phyloP scores from a whole-genome alignment of 2,113 vertebrate genomes.

The Oostethus manadensis region DNA sequence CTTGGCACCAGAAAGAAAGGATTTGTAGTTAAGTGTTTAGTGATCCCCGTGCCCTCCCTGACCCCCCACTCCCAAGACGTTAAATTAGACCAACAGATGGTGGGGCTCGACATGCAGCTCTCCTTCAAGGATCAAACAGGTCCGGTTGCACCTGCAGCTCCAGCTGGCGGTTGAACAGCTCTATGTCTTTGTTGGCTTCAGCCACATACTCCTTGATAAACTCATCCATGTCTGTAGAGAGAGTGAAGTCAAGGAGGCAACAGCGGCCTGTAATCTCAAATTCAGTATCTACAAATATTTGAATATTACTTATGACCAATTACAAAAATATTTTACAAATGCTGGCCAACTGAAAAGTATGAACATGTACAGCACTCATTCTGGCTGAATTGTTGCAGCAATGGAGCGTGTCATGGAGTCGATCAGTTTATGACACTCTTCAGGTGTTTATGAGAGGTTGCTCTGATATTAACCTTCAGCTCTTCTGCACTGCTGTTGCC shows the following conservation, averaged over 20 bases:
- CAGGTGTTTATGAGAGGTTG: too few relatives aligned
- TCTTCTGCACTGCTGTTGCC: too few relatives aligned
- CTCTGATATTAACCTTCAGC: too few relatives aligned
- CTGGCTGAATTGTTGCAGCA: too few relatives aligned
- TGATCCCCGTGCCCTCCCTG: conserved; percentile 13
- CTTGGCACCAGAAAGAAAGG: conserved; percentile 11
- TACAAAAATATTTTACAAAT: too few relatives aligned
- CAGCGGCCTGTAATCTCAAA: not conserved
- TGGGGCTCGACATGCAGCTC: conserved; percentile 14
- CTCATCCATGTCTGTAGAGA: conserved; percentile 86
- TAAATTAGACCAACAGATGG: conserved; percentile 29
- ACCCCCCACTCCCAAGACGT: conserved; percentile 17
- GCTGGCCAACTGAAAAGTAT: too few relatives aligned
- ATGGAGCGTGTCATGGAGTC: too few relatives aligned
- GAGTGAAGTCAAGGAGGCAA: conserved; percentile 7
- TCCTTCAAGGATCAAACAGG: conserved; percentile 79
- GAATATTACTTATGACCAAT: too few relatives aligned
- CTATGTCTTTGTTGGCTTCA: conserved; percentile 87
- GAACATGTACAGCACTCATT: too few relatives aligned
- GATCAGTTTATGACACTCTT: too few relatives aligned
- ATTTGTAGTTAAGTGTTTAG: conserved; percentile 9
- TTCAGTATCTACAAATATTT: too few relatives aligned
- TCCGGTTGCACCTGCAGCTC: conserved; percentile 82
- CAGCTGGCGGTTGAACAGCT: conserved; percentile 85
- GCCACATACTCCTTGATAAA: conserved; percentile 88